Conservation (phyloP, 2,888 invertebrate species). For the Criorhina ranunculi region DNA sequence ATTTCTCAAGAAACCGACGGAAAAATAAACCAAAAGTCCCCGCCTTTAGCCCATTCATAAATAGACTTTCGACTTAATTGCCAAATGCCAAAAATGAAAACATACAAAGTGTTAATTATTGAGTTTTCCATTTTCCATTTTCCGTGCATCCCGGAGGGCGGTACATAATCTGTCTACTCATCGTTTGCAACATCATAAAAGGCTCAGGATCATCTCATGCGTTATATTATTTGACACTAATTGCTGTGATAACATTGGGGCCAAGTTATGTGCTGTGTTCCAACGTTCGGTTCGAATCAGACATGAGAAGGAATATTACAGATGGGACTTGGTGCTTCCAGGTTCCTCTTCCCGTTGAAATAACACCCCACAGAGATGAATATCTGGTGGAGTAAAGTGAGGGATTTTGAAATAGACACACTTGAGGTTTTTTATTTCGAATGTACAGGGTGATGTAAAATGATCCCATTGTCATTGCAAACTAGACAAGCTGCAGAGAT, state of each 20-base stretch:
- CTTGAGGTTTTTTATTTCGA: background rate
- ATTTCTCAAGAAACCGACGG: conserved; percentile 28
- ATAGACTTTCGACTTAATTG: conserved; percentile 62
- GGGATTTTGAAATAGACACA: background rate
- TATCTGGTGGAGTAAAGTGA: conserved; percentile 7
- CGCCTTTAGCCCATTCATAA: conserved; percentile 36
- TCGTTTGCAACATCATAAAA: conserved; percentile 72
- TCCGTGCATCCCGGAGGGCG: no score
- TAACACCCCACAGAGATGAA: background rate
- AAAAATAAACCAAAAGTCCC: conserved; percentile 18
- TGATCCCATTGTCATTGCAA: no score
- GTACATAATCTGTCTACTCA: conserved; percentile 60
- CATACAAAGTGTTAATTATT: conserved; percentile 74
- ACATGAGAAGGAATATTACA: conserved; percentile 34
- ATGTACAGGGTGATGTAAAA: background rate
- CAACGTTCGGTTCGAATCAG: conserved; percentile 40
- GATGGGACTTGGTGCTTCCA: conserved; percentile 15
- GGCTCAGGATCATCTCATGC: conserved; percentile 73
- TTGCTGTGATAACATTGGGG: conserved; percentile 75
- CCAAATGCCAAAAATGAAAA: conserved; percentile 64
- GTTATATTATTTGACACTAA: conserved; percentile 76
- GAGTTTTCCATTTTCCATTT: conserved; percentile 68
- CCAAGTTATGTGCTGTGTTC: conserved; percentile 30
- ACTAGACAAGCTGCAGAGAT: no score
- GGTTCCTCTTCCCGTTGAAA: background rate